Evolutionary conservation across 2,888 invertebrate species (phyloP).

Genomic region (Papilio gigon): DNA sequence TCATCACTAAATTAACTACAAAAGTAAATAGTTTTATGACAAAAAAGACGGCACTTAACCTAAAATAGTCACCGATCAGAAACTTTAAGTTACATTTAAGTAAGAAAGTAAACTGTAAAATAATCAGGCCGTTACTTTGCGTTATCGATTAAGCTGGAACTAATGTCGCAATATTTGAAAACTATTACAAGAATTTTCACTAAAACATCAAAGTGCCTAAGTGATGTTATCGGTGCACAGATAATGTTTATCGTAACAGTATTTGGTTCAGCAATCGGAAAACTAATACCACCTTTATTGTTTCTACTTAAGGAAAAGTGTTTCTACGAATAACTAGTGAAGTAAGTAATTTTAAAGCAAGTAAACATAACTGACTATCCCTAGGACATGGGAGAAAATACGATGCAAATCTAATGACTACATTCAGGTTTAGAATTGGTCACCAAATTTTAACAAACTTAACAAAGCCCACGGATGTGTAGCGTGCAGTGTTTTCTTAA

Average conservation of each 20-base stretch:
- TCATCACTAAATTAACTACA: neutral
- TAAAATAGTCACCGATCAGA: neutral
- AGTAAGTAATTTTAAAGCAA: neutral
- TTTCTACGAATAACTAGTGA: neutral
- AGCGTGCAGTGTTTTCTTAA: too few species aligned
- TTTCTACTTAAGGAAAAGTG: neutral
- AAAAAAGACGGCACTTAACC: neutral
- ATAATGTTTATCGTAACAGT: slow-evolving; percentile 13
- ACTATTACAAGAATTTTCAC: slow-evolving; percentile 26
- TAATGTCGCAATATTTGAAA: slow-evolving; percentile 20
- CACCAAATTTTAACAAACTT: too few species aligned
- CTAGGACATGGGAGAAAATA: neutral
- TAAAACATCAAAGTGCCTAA: slow-evolving; percentile 7
- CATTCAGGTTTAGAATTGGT: neutral
- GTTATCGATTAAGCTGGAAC: slow-evolving; percentile 25
- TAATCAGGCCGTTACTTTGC: slow-evolving; percentile 16
- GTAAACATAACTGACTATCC: neutral
- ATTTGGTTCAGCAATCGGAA: slow-evolving; percentile 10
- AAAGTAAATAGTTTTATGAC: neutral
- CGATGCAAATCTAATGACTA: neutral
- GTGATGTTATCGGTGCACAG: slow-evolving; percentile 5
- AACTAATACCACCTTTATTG: neutral
- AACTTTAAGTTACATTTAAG: slow-evolving; percentile 1
- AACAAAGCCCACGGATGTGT: too few species aligned
- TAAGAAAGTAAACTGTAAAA: neutral